A percentile compares a stretch with the other conserved stretches of the same genome.
Evolutionary conservation across 2,888 invertebrate genomes (phyloP).

Genomic region (Sinohyriopsis cumingii): DNA sequence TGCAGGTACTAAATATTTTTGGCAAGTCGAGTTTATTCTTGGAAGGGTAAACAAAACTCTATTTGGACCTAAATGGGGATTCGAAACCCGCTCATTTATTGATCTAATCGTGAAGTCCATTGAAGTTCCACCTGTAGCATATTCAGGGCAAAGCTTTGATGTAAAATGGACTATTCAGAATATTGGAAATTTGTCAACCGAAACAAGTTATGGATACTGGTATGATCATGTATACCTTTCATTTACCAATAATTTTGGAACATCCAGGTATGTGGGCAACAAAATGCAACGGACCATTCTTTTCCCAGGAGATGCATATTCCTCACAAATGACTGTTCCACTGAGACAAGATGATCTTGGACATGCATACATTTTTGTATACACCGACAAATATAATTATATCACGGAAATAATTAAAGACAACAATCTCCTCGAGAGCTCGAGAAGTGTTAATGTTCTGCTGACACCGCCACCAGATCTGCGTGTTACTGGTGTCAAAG

Average conservation of each 20-base stretch:
- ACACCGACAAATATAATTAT: conserved; percentile 1
- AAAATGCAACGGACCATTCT: conserved; percentile 7
- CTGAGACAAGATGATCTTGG: conserved; percentile 9
- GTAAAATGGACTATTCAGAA: conserved; percentile 24
- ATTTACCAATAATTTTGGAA: conserved; percentile 1
- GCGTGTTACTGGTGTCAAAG: conserved; percentile 3
- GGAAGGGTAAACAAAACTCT: conserved; percentile 9
- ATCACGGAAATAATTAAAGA: conserved; percentile 7
- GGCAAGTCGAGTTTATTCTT: conserved; percentile 23
- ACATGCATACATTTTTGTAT: conserved; percentile 12
- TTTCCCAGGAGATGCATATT: conserved; percentile 14
- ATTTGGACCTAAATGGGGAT: conserved; percentile 22
- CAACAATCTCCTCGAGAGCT: conserved; percentile 10
- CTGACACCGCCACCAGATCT: conserved; percentile 30
- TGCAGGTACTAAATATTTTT: conserved; percentile 17
- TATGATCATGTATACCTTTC: conserved; percentile 15
- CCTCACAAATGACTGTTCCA: conserved; percentile 8
- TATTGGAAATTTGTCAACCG: conserved; percentile 13
- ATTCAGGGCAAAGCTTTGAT: conserved; percentile 13
- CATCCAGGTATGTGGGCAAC: not conserved
- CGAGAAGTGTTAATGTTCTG: conserved; percentile 11
- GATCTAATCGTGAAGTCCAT: conserved; percentile 15
- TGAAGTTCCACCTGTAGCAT: conserved; percentile 11
- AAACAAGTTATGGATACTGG: conserved; percentile 4
- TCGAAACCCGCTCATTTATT: conserved; percentile 16